Evolutionary conservation across 2,888 invertebrate genomes (phyloP), one percentile per base, ranked within the genome.

Genomic region (Agriopis marginaria): DNA sequence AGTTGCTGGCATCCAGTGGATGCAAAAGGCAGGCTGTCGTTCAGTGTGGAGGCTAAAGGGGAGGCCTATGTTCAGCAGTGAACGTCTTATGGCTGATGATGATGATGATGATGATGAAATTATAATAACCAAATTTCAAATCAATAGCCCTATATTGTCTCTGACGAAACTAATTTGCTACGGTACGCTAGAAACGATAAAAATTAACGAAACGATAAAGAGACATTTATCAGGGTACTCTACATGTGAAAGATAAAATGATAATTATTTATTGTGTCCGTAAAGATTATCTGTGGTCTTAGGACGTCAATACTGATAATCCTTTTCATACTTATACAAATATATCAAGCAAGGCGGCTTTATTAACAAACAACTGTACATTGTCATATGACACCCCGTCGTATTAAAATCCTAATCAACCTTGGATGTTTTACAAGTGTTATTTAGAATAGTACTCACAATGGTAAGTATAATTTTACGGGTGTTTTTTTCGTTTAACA

Each of bases 181-280:
- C 32, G 32, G 32, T 32, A 32, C 32, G 3, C 32, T 32, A 54
- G 39, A 54, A n/a, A n/a, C 7, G 47, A 54, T 39, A 12, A 7
- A 12, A 32, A 32, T 32, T 32, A 3, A 32, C 32, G 7, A 7
- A 39, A 39, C 7, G 54, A 11, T 54, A 54, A 54, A 51, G n/a
- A 2, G 12, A 12, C n/a, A 12, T 47, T 7, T 11, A 17, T 10
- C 8, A 11, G 50, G 50, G 53, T 55, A 42, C 14, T n/a, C 2
- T 12, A 14, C 7, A 39, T n/a, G n/a, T n/a, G 39, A 55, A n/a
- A 55, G 55, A 12, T n/a, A 11, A 51, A 0, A 17, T 17, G 44
- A 56, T 17, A 56, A 56, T 56, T 56, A 56, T 56, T 56, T 44
- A 56, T 56, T 56, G 17, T 44, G 17, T 44, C 17, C 17, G 42